Evolutionary conservation across 2,888 invertebrate genomes (phyloP), one percentile per base, ranked within the genome.

Genomic region (Trachelus stipa): DNA sequence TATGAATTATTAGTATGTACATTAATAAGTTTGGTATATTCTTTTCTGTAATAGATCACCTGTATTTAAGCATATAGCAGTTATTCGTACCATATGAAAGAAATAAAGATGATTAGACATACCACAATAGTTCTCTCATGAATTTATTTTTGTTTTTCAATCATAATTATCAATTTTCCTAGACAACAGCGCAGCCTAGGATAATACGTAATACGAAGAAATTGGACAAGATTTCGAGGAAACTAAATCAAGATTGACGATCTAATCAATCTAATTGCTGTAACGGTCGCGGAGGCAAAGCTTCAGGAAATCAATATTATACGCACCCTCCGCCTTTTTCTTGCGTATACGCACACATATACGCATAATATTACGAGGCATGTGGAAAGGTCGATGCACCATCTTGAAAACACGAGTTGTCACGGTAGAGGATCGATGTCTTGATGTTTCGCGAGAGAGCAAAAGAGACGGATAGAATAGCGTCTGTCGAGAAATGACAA

Each of bases 21-120:
- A 90, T 88, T 90, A 88, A 85, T 89, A 87, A 89, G 88, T 88
- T 89, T 89, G 87, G 85, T 88, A 89, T 89, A 87, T 88, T 88
- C 84, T 86, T 88, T 89, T 90, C 89, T 88, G 88, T 88, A 88
- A 89, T 89, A 89, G 89, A 89, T 85, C 76, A 89, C 84, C 87
- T 91, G 90, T 90, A 90, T 91, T 90, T 90, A 90, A 88, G 87
- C 88, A 87, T 90, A 87, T 90, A 90, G 89, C 85, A 85, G 88
- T 87, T 87, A 89, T 86, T 90, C 89, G 87, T 88, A 86, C 82
- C 83, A 84, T 84, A 85, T 87, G 88, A 88, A 56, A 88, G 87
- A 89, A 91, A 90, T 91, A 91, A 91, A 91, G 87, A 88, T 86
- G 84, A 89, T 88, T 90, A 90, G 87, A 89, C 87, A 76, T 73